These are phyloP conservation scores for Silurus asotus DNA, from an alignment of 2,113 vertebrate species.

Conservation along the genomic window DNA sequence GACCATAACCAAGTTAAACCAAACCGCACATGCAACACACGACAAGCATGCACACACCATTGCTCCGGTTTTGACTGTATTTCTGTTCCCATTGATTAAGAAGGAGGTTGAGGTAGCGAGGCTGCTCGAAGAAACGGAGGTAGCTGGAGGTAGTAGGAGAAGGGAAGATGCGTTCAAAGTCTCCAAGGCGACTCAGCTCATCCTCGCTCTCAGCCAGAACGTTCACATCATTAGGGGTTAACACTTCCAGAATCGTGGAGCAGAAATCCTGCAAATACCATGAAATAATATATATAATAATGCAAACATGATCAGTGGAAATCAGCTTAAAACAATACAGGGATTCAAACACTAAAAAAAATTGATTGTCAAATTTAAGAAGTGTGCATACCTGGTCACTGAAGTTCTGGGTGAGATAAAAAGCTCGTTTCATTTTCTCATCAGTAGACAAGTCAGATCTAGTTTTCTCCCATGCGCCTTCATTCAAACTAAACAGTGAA, in stretches of 20 bases:
- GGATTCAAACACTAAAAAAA: background rate
- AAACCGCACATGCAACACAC: background rate
- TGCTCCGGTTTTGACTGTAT: conserved; percentile 77
- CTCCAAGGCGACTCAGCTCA: conserved; percentile 82
- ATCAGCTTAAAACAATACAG: background rate
- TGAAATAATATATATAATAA: background rate
- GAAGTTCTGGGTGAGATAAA: conserved; percentile 80
- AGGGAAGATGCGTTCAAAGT: conserved; percentile 91
- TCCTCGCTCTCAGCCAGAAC: conserved; percentile 87
- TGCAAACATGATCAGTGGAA: background rate
- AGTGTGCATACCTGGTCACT: conserved; percentile 78
- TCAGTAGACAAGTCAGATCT: conserved; percentile 74
- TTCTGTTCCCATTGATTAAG: conserved; percentile 91
- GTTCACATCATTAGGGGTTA: conserved; percentile 89
- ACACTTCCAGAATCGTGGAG: conserved; percentile 80
- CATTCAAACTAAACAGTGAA: conserved; percentile 62
- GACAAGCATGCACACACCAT: conserved; percentile 69
- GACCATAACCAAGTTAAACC: background rate
- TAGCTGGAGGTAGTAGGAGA: conserved; percentile 81
- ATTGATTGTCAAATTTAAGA: background rate
- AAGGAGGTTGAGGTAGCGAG: conserved; percentile 90
- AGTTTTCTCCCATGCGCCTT: conserved; percentile 65
- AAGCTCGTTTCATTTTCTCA: conserved; percentile 88
- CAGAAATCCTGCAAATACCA: conserved; percentile 77
- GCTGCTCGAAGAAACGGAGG: conserved; percentile 89